A percentile compares a stretch with the other conserved stretches of the same genome.
phyloP scores from a whole-genome alignment of 2,113 vertebrate genomes.

The Albula goreensis region DNA sequence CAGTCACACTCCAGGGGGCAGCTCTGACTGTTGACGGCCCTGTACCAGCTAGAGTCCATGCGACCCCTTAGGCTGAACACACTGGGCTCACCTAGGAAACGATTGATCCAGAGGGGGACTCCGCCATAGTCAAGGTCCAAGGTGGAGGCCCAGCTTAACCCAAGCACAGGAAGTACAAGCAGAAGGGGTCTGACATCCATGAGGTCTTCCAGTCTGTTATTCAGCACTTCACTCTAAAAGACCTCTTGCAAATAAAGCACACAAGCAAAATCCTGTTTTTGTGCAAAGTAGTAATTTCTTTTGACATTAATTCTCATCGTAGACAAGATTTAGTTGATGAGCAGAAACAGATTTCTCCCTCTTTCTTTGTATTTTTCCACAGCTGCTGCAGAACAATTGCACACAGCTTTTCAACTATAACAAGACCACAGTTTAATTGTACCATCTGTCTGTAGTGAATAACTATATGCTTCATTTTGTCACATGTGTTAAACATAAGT shows the following conservation, averaged over 20 bases:
- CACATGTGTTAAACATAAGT: not conserved
- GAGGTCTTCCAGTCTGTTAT: not conserved
- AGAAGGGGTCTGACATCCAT: slow-evolving; percentile 32
- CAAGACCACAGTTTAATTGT: not conserved
- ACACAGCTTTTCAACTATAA: not conserved
- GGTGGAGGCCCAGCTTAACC: slow-evolving; percentile 28
- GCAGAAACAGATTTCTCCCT: not conserved
- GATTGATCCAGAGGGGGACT: slow-evolving; percentile 69
- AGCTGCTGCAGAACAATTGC: not conserved
- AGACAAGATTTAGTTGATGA: no score
- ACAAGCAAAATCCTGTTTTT: not conserved
- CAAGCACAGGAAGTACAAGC: slow-evolving; percentile 43
- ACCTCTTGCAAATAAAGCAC: not conserved
- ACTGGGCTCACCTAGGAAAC: slow-evolving; percentile 69
- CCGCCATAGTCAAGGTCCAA: slow-evolving; percentile 67
- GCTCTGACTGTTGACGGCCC: slow-evolving; percentile 54
- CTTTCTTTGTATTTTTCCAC: not conserved
- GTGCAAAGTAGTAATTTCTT: not conserved
- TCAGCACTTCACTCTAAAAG: slow-evolving; percentile 4
- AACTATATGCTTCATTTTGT: not conserved
- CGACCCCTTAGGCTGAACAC: slow-evolving; percentile 67
- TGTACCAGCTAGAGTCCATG: slow-evolving; percentile 57
- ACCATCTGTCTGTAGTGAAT: not conserved
- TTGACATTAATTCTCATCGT: not conserved
- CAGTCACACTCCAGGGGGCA: slow-evolving; percentile 70